Evolutionary conservation across 2,888 invertebrate species (phyloP).

Genomic region (Agrochola lota): DNA sequence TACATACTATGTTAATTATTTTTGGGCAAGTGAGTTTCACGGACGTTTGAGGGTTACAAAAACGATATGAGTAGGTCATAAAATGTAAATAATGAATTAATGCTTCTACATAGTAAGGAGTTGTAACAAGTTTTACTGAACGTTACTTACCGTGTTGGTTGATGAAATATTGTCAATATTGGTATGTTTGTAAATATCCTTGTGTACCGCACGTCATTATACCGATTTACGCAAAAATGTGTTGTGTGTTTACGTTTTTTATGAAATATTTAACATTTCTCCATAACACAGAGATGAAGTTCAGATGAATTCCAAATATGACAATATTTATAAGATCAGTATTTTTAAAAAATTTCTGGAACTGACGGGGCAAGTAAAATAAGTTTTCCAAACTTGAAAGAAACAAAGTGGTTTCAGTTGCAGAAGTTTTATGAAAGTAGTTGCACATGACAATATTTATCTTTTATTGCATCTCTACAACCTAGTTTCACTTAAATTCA

Average conservation of each 20-base stretch:
- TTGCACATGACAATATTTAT: neutral
- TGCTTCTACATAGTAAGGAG: neutral
- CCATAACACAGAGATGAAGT: conserved; percentile 62
- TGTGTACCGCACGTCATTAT: conserved; percentile 46
- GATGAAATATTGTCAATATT: conserved; percentile 33
- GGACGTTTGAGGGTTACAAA: conserved; percentile 57
- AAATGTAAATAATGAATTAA: conserved; percentile 27
- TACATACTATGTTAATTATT: conserved; percentile 44
- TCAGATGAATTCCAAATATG: conserved; percentile 66
- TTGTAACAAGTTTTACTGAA: neutral
- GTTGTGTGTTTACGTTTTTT: conserved; percentile 65
- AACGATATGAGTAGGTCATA: conserved; percentile 25
- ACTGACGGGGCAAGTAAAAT: neutral
- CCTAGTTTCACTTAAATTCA: neutral
- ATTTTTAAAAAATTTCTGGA: neutral
- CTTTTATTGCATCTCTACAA: neutral
- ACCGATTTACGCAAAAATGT: conserved; percentile 56
- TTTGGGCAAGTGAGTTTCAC: conserved; percentile 60
- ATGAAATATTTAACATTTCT: conserved; percentile 70
- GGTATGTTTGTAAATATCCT: conserved; percentile 48
- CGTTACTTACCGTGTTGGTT: conserved; percentile 1
- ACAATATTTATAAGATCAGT: conserved; percentile 16
- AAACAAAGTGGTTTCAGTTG: conserved; percentile 3
- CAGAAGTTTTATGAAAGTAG: neutral
- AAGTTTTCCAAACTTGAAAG: neutral